Evolutionary conservation across 2,888 invertebrate genomes (phyloP), one percentile per base, ranked within the genome.

Genomic region (Empis stercorea): DNA sequence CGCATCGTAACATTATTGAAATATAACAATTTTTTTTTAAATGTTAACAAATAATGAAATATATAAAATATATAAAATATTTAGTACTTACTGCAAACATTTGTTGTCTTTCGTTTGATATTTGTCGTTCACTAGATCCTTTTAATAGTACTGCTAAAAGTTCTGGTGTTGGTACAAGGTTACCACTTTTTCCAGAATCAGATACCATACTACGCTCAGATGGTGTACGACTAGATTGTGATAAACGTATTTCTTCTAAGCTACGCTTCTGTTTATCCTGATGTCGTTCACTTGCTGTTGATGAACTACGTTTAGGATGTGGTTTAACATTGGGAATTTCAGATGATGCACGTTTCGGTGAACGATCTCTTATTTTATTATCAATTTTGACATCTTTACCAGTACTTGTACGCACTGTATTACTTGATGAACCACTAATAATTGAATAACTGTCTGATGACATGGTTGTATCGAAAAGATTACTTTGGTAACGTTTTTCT

Each of bases 51-150:
- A 20, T 4, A 20, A 20, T 20, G 20, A 27, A 27, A 27, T 27
- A 27, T 4, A 27, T 4, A 7, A 27, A 27, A 27, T 27, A 9
- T 6, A 7, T 27, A 27, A 27, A 27, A 7, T 9, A 27, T 27
- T 27, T 27, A 7, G 9, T 5, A 66, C 67, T 63, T 54, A 67
- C 67, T 60, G 64, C 62, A 56, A 59, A 61, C 50, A 63, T 65
- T 57, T 65, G 61, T 49, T 67, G 61, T 1, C 66, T 61, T 62
- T 72, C 61, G 54, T 78, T 74, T 51, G 79, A 76, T 14, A 83
- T 78, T 47, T 84, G 71, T 54, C 84, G 80, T 64, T 87, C 87
- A 37, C 87, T 87, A 58, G 85, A 85, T 47, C 86, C 87, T 54
- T 83, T 76, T 42, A 87, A 74, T 51, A 87, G 71, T 63, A 86